phyloP scores from a whole-genome alignment of 2,797 vertebrate species.

The Apogon talboti region DNA sequence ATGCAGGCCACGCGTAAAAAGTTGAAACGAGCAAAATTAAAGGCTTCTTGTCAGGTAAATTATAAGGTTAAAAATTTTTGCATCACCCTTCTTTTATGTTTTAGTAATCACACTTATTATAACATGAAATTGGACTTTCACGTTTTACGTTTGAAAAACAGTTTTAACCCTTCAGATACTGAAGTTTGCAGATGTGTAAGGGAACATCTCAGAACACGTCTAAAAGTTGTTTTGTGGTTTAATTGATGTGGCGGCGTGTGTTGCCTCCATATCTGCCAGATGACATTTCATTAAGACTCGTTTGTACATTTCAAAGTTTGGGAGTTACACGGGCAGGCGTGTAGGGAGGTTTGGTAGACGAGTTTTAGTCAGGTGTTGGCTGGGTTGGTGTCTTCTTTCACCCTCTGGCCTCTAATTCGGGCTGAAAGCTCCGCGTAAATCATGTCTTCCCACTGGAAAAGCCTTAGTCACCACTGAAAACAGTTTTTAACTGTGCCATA shows the following conservation, averaged over 20 bases:
- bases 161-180: constrained; percentile 24
- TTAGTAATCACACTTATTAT: constrained; percentile 49
- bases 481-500: constrained; percentile 22
- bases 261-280: neutral
- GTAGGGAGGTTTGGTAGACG: constrained; percentile 44
- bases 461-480: constrained; percentile 43
- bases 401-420: constrained; percentile 79
- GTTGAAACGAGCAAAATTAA: constrained; percentile 60
- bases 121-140: constrained; percentile 37
- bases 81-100: constrained; percentile 55
- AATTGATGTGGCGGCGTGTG: constrained; percentile 29
- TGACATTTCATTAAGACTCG: constrained; percentile 45
- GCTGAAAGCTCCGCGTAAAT: constrained; percentile 81
- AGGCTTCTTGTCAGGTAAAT: constrained; percentile 56
- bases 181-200: neutral
- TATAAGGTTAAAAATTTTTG: constrained; percentile 55
- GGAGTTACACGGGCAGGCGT: constrained; percentile 36
- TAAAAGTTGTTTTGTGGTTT: constrained; percentile 34
- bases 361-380: constrained; percentile 73
- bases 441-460: constrained; percentile 67
- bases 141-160: constrained; percentile 27
- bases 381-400: constrained; percentile 82
- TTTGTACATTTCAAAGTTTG: constrained; percentile 56
- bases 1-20: constrained; percentile 30
- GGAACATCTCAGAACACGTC: constrained; percentile 32